A percentile compares a stretch with the other conserved stretches of the same genome.
phyloP scores from a whole-genome alignment of 2,888 invertebrate species.

The Chaetogeoica ovagalla region DNA sequence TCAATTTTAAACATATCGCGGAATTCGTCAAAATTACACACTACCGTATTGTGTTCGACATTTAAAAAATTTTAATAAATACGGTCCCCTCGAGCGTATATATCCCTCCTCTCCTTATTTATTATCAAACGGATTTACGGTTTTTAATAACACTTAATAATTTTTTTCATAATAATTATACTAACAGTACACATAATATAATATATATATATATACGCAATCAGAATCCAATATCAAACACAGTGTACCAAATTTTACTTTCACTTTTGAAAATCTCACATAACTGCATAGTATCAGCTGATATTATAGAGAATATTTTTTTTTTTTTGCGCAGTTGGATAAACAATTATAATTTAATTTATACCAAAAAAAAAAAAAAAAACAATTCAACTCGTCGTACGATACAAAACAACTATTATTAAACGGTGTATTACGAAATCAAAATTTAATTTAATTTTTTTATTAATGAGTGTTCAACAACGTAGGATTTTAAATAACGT shows the following conservation, averaged over 20 bases:
- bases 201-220: neutral
- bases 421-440: no score
- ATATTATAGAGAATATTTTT: neutral
- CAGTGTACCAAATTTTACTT: conserved; percentile 15
- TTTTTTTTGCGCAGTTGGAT: neutral
- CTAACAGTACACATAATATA: neutral
- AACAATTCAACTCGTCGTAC: neutral
- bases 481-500: no score
- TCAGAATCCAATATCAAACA: neutral
- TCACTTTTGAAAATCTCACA: conserved; percentile 15
- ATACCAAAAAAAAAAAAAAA: neutral
- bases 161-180: no score
- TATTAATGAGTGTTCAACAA: no score
- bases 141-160: neutral
- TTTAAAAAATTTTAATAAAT: no score
- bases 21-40: no score
- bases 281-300: neutral
- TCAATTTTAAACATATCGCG: no score
- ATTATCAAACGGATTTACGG: neutral
- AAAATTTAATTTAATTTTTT: no score
- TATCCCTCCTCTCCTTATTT: neutral
- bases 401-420: neutral
- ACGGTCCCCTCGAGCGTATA: neutral
- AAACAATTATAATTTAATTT: neutral
- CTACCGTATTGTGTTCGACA: no score